Conservation (phyloP, 2,113 vertebrate species). For the Acinonyx jubatus region DNA sequence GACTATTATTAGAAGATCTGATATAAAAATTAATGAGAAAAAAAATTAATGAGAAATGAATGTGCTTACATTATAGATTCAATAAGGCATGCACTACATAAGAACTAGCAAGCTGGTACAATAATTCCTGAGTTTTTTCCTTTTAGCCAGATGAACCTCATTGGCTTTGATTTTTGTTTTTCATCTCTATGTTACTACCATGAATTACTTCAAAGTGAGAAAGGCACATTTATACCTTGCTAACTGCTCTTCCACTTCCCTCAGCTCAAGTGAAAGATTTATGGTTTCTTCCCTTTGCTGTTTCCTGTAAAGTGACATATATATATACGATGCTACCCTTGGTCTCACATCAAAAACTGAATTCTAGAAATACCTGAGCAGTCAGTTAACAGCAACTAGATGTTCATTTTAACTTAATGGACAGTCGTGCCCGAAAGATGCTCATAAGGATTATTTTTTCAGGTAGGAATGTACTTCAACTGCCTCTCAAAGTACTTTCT, state of each 20-base stretch:
- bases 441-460: background rate
- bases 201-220: constrained; percentile 80
- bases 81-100: constrained; percentile 20
- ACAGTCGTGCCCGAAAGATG: background rate
- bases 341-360: background rate
- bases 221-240: constrained; percentile 70
- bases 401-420: background rate
- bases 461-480: background rate
- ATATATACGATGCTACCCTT: background rate
- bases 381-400: background rate
- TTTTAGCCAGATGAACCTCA: constrained; percentile 36
- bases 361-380: background rate
- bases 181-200: constrained; percentile 47
- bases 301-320: constrained; percentile 7
- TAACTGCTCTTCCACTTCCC: constrained; percentile 14
- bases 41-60: constrained; percentile 28
- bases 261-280: background rate
- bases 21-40: constrained; percentile 26
- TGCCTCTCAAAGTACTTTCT: background rate
- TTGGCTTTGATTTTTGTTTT: constrained; percentile 65
- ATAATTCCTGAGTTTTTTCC: constrained; percentile 1
- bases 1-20: background rate
- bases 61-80: constrained; percentile 25
- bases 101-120: constrained; percentile 6
- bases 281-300: background rate